These are phyloP conservation scores for Gymnothorax reevesii DNA, from an alignment of 2,797 vertebrate species.

Conservation along the genomic window DNA sequence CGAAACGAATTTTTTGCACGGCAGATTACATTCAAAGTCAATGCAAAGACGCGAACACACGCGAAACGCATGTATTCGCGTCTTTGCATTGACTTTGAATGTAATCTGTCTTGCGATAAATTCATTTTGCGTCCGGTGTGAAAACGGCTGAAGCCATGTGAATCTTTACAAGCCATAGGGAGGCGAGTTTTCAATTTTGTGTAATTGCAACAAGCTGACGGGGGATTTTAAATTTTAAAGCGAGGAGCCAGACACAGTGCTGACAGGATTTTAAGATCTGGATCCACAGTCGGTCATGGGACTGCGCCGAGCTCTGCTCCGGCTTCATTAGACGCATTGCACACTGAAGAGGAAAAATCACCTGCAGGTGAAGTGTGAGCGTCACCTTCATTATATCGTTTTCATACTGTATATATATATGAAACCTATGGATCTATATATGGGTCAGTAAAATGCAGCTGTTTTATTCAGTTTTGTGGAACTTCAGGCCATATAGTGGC, in stretches of 20 bases:
- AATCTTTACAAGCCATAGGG: slow-evolving; percentile 39
- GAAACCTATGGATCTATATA: too few species aligned
- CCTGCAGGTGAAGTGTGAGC: neutral
- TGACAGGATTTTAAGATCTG: slow-evolving; percentile 50
- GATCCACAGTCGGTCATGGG: slow-evolving; percentile 40
- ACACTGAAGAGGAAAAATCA: slow-evolving; percentile 11
- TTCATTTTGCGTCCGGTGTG: too few species aligned
- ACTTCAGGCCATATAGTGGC: too few species aligned
- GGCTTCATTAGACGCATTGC: slow-evolving; percentile 20
- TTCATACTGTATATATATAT: too few species aligned
- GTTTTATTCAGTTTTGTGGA: too few species aligned
- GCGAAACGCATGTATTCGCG: too few species aligned
- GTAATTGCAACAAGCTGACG: slow-evolving; percentile 57
- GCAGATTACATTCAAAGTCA: too few species aligned
- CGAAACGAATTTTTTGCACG: too few species aligned
- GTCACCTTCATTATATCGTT: slow-evolving; percentile 24
- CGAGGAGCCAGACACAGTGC: slow-evolving; percentile 40
- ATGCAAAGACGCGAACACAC: too few species aligned
- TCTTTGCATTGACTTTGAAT: too few species aligned
- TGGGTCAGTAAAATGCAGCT: too few species aligned
- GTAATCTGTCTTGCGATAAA: too few species aligned
- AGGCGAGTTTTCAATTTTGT: slow-evolving; percentile 50
- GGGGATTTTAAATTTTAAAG: slow-evolving; percentile 46
- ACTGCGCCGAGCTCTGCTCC: slow-evolving; percentile 31
- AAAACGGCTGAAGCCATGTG: neutral